Conservation (phyloP, 2,113 vertebrate species). For the Tinamus guttatus region DNA sequence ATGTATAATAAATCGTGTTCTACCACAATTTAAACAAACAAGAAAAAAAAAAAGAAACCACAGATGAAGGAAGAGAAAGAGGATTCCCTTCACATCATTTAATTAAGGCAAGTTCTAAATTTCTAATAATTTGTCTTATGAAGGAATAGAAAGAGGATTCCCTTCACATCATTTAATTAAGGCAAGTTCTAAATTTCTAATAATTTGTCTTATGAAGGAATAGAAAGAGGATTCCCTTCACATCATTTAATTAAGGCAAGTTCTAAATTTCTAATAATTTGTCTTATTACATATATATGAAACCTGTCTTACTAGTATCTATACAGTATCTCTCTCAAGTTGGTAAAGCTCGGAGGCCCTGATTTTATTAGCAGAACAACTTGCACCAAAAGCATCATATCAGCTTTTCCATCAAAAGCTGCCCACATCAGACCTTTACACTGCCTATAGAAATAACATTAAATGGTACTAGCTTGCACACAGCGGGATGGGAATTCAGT, state of each 20-base stretch:
- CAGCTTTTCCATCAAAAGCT: neutral
- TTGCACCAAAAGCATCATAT: neutral
- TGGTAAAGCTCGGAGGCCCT: neutral
- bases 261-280: too few species aligned
- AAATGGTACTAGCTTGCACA: neutral
- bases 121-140: too few species aligned
- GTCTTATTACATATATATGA: neutral
- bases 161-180: neutral
- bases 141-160: too few species aligned
- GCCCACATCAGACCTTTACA: neutral
- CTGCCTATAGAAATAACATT: neutral
- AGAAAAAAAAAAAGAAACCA: neutral
- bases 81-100: neutral
- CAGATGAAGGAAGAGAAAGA: neutral
- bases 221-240: neutral
- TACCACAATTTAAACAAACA: neutral
- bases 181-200: too few species aligned
- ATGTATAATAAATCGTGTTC: neutral
- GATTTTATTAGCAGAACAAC: neutral
- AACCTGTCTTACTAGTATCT: neutral
- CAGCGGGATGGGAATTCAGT: rapidly evolving
- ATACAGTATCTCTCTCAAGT: neutral
- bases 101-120: neutral
- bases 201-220: neutral
- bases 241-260: neutral